These are phyloP conservation scores for Takifugu flavidus DNA, from an alignment of 2,113 vertebrate species.

Conservation along the genomic window DNA sequence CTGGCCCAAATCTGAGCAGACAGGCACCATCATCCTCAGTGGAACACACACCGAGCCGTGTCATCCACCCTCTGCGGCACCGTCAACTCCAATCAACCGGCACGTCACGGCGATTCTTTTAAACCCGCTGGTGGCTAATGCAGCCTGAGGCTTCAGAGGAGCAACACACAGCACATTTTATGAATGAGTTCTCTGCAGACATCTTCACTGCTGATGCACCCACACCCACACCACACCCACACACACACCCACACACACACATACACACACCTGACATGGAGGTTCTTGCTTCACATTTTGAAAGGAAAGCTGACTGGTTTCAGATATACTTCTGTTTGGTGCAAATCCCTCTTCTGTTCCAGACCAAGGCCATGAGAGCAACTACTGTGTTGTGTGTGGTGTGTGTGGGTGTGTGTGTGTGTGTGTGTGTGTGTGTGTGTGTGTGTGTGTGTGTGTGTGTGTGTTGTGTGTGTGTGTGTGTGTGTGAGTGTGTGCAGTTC, in stretches of 20 bases:
- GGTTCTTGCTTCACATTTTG: too few relatives aligned
- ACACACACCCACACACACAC: too few relatives aligned
- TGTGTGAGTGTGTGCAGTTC: conserved; percentile 53
- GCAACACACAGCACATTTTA: conserved; percentile 9
- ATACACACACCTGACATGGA: too few relatives aligned
- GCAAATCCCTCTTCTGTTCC: too few relatives aligned
- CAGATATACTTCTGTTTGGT: too few relatives aligned
- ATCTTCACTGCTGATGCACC: neutral
- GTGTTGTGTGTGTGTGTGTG: conserved; percentile 49
- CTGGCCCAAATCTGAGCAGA: conserved; percentile 52
- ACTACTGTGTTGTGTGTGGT: conserved; percentile 33
- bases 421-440: conserved; percentile 56
- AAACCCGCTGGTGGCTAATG: conserved; percentile 20
- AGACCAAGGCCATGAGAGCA: conserved; percentile 14
- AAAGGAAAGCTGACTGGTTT: too few relatives aligned
- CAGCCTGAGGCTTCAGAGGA: conserved; percentile 27
- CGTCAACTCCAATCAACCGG: conserved; percentile 45
- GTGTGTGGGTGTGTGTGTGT: conserved; percentile 50
- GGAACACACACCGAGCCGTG: conserved; percentile 38
- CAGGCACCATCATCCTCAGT: conserved; percentile 37
- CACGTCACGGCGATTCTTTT: conserved; percentile 31
- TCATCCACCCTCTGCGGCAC: conserved; percentile 47
- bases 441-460: conserved; percentile 54
- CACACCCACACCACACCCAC: too few relatives aligned
- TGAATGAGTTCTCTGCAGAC: conserved; percentile 26